phyloP scores from a whole-genome alignment of 2,888 invertebrate genomes.

The Tipula lateralis region DNA sequence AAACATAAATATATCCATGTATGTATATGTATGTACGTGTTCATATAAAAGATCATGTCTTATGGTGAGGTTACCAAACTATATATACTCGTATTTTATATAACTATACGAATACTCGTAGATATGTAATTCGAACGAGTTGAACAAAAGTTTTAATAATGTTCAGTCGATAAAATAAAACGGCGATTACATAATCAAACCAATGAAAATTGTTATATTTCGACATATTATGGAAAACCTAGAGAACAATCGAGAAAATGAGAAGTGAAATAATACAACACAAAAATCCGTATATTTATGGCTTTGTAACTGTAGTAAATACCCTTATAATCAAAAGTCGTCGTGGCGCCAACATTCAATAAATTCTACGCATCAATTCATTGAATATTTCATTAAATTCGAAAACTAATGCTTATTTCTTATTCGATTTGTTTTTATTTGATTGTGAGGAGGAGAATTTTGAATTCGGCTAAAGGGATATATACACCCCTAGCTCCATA shows the following conservation, averaged over 20 bases:
- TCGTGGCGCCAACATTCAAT: not conserved
- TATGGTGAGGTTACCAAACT: not conserved
- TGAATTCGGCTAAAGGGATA: not conserved
- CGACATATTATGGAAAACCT: not conserved
- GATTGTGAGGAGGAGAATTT: not conserved
- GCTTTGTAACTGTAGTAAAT: not conserved
- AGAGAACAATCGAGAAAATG: not conserved
- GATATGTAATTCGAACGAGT: not conserved
- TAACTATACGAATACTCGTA: no score
- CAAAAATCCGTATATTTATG: not conserved
- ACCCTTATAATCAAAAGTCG: not conserved
- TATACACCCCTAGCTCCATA: not conserved
- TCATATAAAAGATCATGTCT: no score
- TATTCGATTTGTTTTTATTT: not conserved
- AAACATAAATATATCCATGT: no score
- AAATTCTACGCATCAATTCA: constrained; percentile 1
- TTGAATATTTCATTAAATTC: constrained; percentile 6
- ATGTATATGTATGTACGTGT: no score
- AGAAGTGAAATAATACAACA: not conserved
- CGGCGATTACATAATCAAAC: not conserved
- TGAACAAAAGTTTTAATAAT: not conserved
- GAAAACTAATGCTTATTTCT: no score
- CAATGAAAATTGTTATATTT: not conserved
- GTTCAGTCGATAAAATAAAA: not conserved
- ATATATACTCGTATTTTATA: no score